Evolutionary conservation across 2,888 invertebrate genomes (phyloP), one percentile per base, ranked within the genome.

Genomic region (Colletes collaris): DNA sequence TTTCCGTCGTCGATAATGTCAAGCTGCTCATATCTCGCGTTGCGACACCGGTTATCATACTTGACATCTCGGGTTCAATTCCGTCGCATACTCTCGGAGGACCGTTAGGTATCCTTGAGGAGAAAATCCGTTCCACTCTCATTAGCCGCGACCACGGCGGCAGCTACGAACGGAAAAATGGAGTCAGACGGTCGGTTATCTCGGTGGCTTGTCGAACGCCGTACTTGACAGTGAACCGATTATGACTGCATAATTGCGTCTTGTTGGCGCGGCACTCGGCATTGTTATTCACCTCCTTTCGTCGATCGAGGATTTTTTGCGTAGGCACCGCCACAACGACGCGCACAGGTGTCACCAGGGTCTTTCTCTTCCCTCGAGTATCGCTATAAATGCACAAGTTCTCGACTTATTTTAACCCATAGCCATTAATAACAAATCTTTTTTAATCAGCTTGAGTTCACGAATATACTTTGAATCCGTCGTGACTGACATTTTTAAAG

Each of bases 201-300:
- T 37, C 35, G 59, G 8, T 35, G 27, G 37, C 63, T 59, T 56
- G 66, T 66, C 73, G 40, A 62, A 55, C 52, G 53, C 55, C 69
- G 81, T 65, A 76, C 84, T 81, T 81, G 84, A 76, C 85, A 82
- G 76, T 85, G 85, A 85, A 85, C 73, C 74, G 66, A 85, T 79
- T 82, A 72, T 67, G 58, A 65, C 69, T 75, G 60, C 56, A 64
- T 69, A 62, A 72, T 71, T 69, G 66, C 49, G 19, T 13, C 27
- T 11, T 7, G 2, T 46, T 46, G 10, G 44, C 16, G 11, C 40
- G 66, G 13, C 35, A 59, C 4, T 4, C 7, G 3, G 68, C 56
- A 53, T 78, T 80, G 72, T 73, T 55, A 58, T 49, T 16, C 6
- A 5, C n/a, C 0, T 10, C 10, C 52, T 40, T 63, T 58, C 40